Conservation (phyloP, 2,113 vertebrate species). For the Sceloporus tristichus region DNA sequence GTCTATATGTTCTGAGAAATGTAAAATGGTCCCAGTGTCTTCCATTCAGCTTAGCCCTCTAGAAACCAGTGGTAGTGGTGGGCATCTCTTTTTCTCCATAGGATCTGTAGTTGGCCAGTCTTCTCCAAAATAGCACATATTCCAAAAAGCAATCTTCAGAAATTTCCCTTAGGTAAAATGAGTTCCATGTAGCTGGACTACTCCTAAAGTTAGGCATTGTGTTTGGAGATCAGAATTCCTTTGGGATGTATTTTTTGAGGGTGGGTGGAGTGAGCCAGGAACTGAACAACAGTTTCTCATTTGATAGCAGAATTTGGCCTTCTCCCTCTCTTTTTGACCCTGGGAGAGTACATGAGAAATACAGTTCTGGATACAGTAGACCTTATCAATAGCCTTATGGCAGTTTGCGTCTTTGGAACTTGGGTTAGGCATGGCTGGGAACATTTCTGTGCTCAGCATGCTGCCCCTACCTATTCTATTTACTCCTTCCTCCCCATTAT, state of each 20-base stretch:
- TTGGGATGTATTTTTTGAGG: not conserved
- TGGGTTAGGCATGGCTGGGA: not conserved
- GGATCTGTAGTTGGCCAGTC: not conserved
- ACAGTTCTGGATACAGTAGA: not conserved
- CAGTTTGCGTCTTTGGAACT: not conserved
- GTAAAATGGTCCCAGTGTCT: not conserved
- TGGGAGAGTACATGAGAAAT: not conserved
- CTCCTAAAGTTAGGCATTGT: not conserved
- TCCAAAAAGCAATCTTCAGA: not conserved
- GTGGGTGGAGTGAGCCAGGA: not conserved
- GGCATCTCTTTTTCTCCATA: not conserved
- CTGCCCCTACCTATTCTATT: not conserved
- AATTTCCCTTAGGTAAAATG: not conserved
- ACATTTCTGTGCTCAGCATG: not conserved
- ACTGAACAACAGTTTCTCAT: not conserved
- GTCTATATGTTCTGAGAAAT: not conserved
- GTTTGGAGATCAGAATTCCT: not conserved
- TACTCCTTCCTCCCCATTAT: not conserved
- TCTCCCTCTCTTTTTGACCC: not conserved
- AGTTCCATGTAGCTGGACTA: not conserved
- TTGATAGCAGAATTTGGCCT: not conserved
- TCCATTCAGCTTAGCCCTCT: not conserved
- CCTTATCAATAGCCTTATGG: not conserved
- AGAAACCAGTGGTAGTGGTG: not conserved
- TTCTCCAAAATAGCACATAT: not conserved